Base-by-base conservation (phyloP, 92 coral and sea anemone species). In the Scolanthus callimorphus region DNA sequence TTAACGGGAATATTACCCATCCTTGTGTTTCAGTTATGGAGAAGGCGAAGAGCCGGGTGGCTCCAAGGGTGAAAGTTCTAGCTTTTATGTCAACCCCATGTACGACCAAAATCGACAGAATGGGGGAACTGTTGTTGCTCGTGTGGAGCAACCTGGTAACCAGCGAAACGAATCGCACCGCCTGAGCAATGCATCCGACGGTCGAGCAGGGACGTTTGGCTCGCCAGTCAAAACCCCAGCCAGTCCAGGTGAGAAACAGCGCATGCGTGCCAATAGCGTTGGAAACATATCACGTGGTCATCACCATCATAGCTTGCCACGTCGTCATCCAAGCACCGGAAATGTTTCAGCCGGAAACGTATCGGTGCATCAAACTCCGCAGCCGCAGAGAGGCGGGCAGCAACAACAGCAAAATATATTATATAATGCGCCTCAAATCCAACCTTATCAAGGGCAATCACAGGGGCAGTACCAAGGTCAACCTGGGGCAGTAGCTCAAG, bases 321-420 rank as follows among this genome's bases (percentile, higher is more conserved):
- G 82, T 3, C 52, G 87, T 15, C 87, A 81, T 39, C 82, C 79
- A 4, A 81, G 87, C n/a, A 77, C 82, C 2, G 87, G 87, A 39
- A 81, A 81, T 22, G 82, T 81, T 2, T 77, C 82, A 8, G 43
- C 65, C 2, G 31, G 49, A 9, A 45, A 57, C 2, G 65, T 24
- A 11, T 13, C 46, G 39, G 54, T 43, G 2, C 75, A 59, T 52
- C n/a, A n/a, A n/a, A n/a, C n/a, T n/a, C 38, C 23, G 39, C 24
- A 39, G 23, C 23, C 20, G 11, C 55, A 54, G 1, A 37, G 49
- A 3, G 27, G 44, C 49, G 65, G 68, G 31, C 11, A 23, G 13
- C 27, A 27, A 3, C 53, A 56, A 4, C 63, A 19, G 23, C 75
- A 68, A 28, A 47, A 39, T 34, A 31, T 55, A 17, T 30, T 57